Base-by-base conservation (phyloP, 92 coral and sea anemone genomes). In the Porites divaricata region DNA sequence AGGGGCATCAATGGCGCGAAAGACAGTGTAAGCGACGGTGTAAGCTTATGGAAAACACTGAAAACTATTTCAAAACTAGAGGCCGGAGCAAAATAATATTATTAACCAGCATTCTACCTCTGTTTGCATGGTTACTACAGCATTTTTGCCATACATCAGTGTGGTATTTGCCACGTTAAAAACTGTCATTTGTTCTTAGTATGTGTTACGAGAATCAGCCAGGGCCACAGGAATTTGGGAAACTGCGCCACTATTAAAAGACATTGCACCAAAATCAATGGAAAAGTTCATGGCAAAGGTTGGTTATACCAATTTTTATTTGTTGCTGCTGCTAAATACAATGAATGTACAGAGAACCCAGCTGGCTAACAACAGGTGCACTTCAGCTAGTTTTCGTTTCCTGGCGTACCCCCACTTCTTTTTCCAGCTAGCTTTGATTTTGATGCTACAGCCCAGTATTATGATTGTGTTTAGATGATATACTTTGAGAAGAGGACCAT, bases 161-260 rank as follows among this genome's bases (percentile, higher is more conserved):
- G 6, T 17, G 68, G 25, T 63, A 63, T 51, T 51, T 22, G 48
- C 1, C 48, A 26, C 3, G 64, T 59, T 59, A 4, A 59, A 59
- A 17, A 21, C 56, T 67, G 41, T 48, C 62, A 11, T 78, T 64
- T 67, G 15, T 21, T 67, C 48, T 22, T 10, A 65, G 83, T 78
- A 78, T 67, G 83, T 78, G 62, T 78, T 78, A n/a, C 45, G 74
- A 45, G 83, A 78, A 52, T 49, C 83, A 8, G 83, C 83, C 48
- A 78, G 21, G 64, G 21, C 11, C 6, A 10, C 63, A 11, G 83
- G 83, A 4, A 9, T 78, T 7, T 78, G 74, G 83, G 74, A 50
- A 7, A 52, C 2, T 48, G 83, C 74, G 35, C 83, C 83, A 49
- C 63, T 49, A 51, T 19, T 78, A 6, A 65, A n/a, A 23, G 64